Percentiles rank a stretch among this genome's conserved stretches.
Conservation (phyloP, 2,113 vertebrate species). For the Rhadina sibilatrix region DNA sequence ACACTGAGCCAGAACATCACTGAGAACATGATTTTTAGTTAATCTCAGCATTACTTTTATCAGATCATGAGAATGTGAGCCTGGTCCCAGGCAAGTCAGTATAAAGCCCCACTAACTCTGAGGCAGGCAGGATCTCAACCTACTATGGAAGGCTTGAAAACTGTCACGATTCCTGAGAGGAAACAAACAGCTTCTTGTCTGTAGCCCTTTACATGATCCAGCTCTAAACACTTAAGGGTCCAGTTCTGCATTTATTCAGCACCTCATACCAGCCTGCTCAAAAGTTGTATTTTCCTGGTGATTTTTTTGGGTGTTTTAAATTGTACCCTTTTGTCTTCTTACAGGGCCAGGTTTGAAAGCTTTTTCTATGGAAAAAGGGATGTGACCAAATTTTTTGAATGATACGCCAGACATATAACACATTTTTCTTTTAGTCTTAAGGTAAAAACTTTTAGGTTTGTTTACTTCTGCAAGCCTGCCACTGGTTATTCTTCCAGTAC, state of each 20-base stretch:
- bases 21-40: neutral
- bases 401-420: neutral
- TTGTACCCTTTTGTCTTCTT: neutral
- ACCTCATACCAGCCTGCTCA: neutral
- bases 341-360: rapidly evolving
- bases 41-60: neutral
- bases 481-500: neutral
- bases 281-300: neutral
- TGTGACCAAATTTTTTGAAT: neutral
- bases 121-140: neutral
- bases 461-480: neutral
- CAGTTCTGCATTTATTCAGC: neutral
- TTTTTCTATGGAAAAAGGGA: neutral
- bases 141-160: neutral
- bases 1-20: neutral
- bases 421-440: neutral
- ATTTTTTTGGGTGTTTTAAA: neutral
- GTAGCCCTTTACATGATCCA: neutral
- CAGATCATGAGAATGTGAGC: neutral
- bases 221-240: neutral
- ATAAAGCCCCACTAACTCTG: rapidly evolving
- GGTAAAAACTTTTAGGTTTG: neutral
- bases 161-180: neutral
- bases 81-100: neutral
- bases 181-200: neutral